phyloP scores from a whole-genome alignment of 2,888 invertebrate genomes.

The Lycocerus yunnanus region DNA sequence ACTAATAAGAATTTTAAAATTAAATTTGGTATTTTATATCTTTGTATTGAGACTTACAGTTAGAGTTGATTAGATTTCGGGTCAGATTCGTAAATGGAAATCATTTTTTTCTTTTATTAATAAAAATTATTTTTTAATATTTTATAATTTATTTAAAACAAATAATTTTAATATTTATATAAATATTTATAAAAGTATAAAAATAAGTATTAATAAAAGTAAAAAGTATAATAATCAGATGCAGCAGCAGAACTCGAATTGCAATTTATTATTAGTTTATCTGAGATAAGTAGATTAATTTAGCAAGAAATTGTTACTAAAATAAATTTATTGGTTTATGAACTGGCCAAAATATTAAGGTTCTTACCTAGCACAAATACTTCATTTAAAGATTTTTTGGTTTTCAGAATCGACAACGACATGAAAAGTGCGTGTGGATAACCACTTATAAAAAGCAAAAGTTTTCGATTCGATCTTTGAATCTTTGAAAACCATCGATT shows the following conservation, averaged over 20 bases:
- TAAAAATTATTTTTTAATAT: too few species aligned
- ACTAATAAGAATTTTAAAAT: too few species aligned
- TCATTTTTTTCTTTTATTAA: too few species aligned
- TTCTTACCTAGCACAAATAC: slow-evolving; percentile 79
- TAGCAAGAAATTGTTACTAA: neutral
- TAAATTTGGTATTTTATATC: too few species aligned
- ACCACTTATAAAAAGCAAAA: slow-evolving; percentile 85
- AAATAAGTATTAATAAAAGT: too few species aligned
- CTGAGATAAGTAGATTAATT: slow-evolving; percentile 34
- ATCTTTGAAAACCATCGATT: slow-evolving; percentile 93
- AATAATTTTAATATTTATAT: too few species aligned
- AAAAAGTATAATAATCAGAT: too few species aligned
- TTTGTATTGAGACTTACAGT: too few species aligned
- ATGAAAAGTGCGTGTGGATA: slow-evolving; percentile 87
- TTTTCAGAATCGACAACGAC: slow-evolving; percentile 85
- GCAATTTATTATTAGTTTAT: slow-evolving; percentile 49
- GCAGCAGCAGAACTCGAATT: slow-evolving; percentile 49
- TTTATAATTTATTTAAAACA: too few species aligned
- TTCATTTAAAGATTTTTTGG: slow-evolving; percentile 80
- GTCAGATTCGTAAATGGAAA: too few species aligned
- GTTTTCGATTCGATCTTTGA: slow-evolving; percentile 89
- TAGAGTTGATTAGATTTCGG: too few species aligned
- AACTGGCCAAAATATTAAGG: slow-evolving; percentile 73
- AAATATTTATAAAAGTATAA: too few species aligned
- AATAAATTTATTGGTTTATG: slow-evolving; percentile 48